Conservation (phyloP, 1,140 invertebrate species). For the Brachionus asplanchnoidis region DNA sequence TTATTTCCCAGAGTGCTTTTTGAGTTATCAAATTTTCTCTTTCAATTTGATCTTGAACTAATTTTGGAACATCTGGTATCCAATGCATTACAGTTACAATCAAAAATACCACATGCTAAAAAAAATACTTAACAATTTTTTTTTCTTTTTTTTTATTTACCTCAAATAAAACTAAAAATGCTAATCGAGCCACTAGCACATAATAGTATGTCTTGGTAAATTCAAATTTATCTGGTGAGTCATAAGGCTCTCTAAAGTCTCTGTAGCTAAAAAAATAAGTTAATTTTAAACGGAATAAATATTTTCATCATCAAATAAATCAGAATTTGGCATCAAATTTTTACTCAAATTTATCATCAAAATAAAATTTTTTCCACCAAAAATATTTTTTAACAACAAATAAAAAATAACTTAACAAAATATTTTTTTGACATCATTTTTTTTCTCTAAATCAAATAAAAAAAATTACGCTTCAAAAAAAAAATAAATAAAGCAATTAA, state of each 20-base stretch:
- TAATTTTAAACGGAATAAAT: no score
- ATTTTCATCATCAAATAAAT: no score
- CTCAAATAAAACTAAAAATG: slow-evolving; percentile 41
- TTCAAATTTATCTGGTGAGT: not conserved
- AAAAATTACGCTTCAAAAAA: no score
- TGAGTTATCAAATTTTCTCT: slow-evolving; percentile 41
- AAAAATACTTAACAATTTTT: not conserved
- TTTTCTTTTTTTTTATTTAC: not conserved
- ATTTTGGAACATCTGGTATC: slow-evolving; percentile 42
- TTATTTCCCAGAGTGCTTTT: slow-evolving; percentile 27
- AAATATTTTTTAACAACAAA: no score
- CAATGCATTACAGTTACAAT: slow-evolving; percentile 31
- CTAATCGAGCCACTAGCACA: slow-evolving; percentile 37
- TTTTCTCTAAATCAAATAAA: no score
- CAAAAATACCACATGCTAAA: slow-evolving; percentile 38
- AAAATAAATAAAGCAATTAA: no score
- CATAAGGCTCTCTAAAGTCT: slow-evolving; percentile 22
- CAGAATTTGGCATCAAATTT: no score
- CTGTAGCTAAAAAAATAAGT: not conserved
- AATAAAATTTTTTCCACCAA: no score
- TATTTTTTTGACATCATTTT: no score
- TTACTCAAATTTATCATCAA: no score
- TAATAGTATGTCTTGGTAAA: slow-evolving; percentile 17
- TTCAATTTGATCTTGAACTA: slow-evolving; percentile 37
- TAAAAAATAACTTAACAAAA: no score